Base-by-base conservation (phyloP, 2,888 invertebrate genomes). In the Ptychoptera contaminata region DNA sequence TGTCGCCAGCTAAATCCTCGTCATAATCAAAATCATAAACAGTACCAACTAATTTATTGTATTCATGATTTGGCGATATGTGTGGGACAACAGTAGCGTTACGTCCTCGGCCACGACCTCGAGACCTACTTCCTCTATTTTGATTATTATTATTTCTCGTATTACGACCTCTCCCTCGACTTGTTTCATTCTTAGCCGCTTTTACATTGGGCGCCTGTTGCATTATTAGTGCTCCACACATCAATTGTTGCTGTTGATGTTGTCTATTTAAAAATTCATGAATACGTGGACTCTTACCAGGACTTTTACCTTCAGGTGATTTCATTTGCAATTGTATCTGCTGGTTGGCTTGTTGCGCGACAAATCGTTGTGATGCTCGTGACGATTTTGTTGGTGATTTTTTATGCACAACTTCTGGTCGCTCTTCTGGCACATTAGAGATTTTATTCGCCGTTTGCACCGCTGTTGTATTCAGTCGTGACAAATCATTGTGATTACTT, bases 11-110 rank as follows among this genome's bases (percentile, higher is more conserved):
- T 47, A 84, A 77, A 58, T 88, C 87, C 55, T 88, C 87, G 50
- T 87, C 82, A 50, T 84, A 84, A 60, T 87, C 79, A 51, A 83
- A 75, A 60, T 84, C 91, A 56, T 87, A 91, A 2, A 90, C 90
- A 2, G 90, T 90, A 8, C 90, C 87, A 8, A 79, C 79, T 34
- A 87, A 67, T 59, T 85, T 86, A 58, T 79, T 83, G 50, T 81
- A 82, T 47, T 74, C 72, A 35, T 69, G 59, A 47, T 65, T 59
- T n/a, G 62, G 54, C 4, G 60, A 55, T 7, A 58, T 55, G 37
- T 59, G 47, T 2, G 61, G 37, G 37, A 48, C 41, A 44, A 11
- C 16, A 15, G 44, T 4, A 7, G 58, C 53, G 5, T 54, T 54
- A 42, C 67, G 67, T 0, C 65, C 61, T 0, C 72, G 58, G 3